phyloP scores from a whole-genome alignment of 2,797 vertebrate species.

The Kryptopterus vitreolus region DNA sequence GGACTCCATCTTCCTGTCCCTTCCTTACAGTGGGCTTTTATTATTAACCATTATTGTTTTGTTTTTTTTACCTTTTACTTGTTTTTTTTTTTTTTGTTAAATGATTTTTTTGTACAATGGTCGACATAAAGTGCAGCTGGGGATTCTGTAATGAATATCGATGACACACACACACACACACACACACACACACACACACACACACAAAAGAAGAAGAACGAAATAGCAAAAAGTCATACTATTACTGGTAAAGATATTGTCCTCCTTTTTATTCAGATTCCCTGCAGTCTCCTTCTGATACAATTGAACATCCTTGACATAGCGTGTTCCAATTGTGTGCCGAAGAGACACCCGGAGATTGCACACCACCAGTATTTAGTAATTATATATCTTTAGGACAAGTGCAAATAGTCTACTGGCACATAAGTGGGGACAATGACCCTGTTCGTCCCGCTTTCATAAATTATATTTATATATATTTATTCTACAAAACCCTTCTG shows the following conservation, averaged over 20 bases:
- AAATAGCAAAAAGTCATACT: constrained; percentile 59
- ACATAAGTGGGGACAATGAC: constrained; percentile 99
- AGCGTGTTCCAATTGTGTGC: constrained; percentile 81
- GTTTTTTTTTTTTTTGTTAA: constrained; percentile 70
- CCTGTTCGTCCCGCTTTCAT: constrained; percentile 99
- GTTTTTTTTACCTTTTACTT: constrained; percentile 46
- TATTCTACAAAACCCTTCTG: constrained; percentile 95
- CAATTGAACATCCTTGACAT: constrained; percentile 81
- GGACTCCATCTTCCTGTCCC: constrained; percentile 68
- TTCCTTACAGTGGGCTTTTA: constrained; percentile 73
- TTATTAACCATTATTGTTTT: not conserved
- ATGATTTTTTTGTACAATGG: constrained; percentile 96
- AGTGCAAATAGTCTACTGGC: constrained; percentile 99
- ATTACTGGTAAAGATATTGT: constrained; percentile 81
- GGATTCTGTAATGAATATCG: constrained; percentile 82
- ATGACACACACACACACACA: constrained; percentile 78
- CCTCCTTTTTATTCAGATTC: constrained; percentile 83
- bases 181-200: constrained; percentile 41
- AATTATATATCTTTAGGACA: constrained; percentile 90
- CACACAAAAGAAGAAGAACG: not conserved
- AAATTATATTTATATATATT: constrained; percentile 98
- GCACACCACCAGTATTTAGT: constrained; percentile 85
- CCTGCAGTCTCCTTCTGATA: constrained; percentile 89
- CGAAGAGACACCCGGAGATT: constrained; percentile 89
- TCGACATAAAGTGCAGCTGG: constrained; percentile 99